Evolutionary conservation across 1,140 invertebrate species (phyloP), one percentile per base, ranked within the genome.

Genomic region (Drosophila bipectinata): DNA sequence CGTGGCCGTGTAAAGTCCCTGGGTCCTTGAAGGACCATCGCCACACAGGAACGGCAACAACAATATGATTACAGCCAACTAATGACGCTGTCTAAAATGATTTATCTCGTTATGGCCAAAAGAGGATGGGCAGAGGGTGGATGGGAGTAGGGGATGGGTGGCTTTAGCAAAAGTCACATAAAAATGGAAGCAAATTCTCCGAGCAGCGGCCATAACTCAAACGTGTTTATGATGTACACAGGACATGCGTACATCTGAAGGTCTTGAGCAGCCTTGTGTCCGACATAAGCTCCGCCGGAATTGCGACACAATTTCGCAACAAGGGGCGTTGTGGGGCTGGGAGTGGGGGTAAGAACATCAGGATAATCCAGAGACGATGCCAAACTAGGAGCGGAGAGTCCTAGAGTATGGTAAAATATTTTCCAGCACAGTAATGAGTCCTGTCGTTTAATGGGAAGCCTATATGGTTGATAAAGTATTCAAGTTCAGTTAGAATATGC

Each of bases 81-180:
- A 90, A 90, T 90, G 85, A 90, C 87, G 85, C 85, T 89, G 77
- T 87, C 87, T 87, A 80, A 90, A 90, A 90, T 90, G 85, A 90
- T 90, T 90, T 90, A 90, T 90, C 78, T 90, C 79, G 82, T 82
- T 88, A 87, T 84, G 81, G 81, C 73, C 39, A 21, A 32, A 18
- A 45, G 39, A 44, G 30, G 26, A 30, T 1, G n/a, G 26, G 7
- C 9, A 14, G 24, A 2, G 24, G 47, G 3, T 9, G 10, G 14
- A 18, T 18, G 18, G 18, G 18, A 18, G 9, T 1, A 7, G 45
- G 7, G 12, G 8, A 34, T 37, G 21, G 34, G 28, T 44, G 49
- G 74, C 56, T 56, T 67, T 61, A 68, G 58, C 72, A 72, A 64
- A 80, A 85, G 81, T 80, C 80, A 84, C 26, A 84, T 77, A 80